phyloP scores from a whole-genome alignment of 2,113 vertebrate genomes.

The Acrocephalus kingi region DNA sequence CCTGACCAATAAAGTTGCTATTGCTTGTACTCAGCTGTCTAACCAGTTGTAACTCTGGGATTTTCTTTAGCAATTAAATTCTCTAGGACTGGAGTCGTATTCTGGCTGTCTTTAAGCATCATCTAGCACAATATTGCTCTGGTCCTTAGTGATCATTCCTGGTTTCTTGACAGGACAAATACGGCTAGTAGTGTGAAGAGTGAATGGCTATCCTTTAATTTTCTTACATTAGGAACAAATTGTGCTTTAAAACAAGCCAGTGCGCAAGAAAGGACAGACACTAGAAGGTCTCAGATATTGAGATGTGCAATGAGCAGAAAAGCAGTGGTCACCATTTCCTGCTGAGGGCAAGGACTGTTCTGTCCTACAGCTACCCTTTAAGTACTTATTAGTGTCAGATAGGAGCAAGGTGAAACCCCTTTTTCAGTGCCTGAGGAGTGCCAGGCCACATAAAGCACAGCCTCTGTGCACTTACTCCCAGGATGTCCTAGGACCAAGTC shows the following conservation, averaged over 20 bases:
- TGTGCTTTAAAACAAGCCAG: not conserved
- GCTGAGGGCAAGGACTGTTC: not conserved
- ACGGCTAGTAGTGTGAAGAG: not conserved
- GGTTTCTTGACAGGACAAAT: not conserved
- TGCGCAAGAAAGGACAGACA: not conserved
- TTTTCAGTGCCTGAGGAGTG: not conserved
- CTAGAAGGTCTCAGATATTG: not conserved
- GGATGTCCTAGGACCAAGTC: not conserved
- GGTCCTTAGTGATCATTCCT: not conserved
- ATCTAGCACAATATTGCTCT: not conserved
- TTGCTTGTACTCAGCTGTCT: accelerated
- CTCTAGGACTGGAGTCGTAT: not conserved
- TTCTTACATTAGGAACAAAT: not conserved
- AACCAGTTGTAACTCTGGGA: not conserved
- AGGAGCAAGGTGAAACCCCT: not conserved
- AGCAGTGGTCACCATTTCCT: not conserved
- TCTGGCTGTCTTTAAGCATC: not conserved
- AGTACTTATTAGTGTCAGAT: not conserved
- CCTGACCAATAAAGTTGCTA: not conserved
- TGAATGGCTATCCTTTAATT: not conserved
- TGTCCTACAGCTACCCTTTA: not conserved
- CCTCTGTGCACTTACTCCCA: not conserved
- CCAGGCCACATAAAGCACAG: not conserved
- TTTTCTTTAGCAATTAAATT: not conserved
- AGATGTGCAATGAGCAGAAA: not conserved